A percentile compares a stretch with the other conserved stretches of the same genome.
These are phyloP conservation scores for Cyprinodon diabolis DNA, from an alignment of 2,797 vertebrate species.

Conservation along the genomic window DNA sequence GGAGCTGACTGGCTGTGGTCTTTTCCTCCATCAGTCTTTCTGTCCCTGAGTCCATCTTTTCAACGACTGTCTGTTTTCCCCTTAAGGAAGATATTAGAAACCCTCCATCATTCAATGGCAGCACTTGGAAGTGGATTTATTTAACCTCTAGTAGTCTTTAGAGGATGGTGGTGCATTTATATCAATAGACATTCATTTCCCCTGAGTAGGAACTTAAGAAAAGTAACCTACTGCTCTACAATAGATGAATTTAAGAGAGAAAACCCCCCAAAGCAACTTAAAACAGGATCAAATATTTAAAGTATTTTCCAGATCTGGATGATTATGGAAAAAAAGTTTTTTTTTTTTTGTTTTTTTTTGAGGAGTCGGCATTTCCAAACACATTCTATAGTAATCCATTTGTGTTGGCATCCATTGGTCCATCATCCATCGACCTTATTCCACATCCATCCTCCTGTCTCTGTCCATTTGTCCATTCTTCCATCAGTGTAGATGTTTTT, in stretches of 20 bases:
- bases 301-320: not conserved
- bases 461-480: not conserved
- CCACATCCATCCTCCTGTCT: too few species aligned
- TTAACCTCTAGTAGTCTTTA: slow-evolving; percentile 17
- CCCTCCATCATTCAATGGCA: slow-evolving; percentile 33
- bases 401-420: not conserved
- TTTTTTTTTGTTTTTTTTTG: not conserved
- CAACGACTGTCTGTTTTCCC: slow-evolving; percentile 59
- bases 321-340: not conserved
- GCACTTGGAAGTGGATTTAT: slow-evolving; percentile 27
- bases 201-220: not conserved
- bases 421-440: not conserved
- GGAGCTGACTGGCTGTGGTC: slow-evolving; percentile 72
- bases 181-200: slow-evolving; percentile 1
- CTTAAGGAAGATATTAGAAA: slow-evolving; percentile 42
- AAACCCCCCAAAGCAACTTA: not conserved
- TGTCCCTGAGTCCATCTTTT: slow-evolving; percentile 53
- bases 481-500: not conserved
- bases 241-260: not conserved
- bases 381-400: not conserved
- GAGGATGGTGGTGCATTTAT: not conserved
- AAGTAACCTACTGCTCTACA: not conserved
- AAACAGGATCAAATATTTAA: not conserved
- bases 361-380: not conserved
- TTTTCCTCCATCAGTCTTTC: slow-evolving; percentile 52